phyloP scores from a whole-genome alignment of 2,888 invertebrate species.

The Unio pictorum region DNA sequence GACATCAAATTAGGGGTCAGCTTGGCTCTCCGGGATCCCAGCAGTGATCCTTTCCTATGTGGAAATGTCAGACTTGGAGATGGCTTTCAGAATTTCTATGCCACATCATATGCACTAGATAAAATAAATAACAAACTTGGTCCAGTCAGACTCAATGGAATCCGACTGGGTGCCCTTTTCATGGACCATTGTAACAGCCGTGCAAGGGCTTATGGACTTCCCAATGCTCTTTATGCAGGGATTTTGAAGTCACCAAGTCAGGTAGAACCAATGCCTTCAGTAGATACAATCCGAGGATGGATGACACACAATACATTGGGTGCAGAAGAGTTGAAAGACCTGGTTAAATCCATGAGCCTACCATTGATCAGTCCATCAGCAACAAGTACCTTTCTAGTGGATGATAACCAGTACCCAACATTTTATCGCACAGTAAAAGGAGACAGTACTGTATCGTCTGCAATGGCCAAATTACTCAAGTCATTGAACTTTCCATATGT shows the following conservation, averaged over 20 bases:
- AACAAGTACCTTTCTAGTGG: conserved; percentile 41
- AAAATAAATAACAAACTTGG: conserved; percentile 45
- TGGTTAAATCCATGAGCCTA: conserved; percentile 71
- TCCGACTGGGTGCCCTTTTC: conserved; percentile 53
- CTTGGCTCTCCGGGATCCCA: conserved; percentile 49
- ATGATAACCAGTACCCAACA: conserved; percentile 46
- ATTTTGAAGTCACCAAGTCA: conserved; percentile 10
- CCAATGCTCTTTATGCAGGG: conserved; percentile 56
- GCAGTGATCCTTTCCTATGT: conserved; percentile 48
- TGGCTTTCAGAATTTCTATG: conserved; percentile 56
- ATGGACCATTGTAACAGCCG: conserved; percentile 60
- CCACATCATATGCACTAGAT: conserved; percentile 52
- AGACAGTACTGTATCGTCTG: conserved; percentile 54
- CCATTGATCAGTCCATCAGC: conserved; percentile 72
- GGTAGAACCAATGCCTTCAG: conserved; percentile 12
- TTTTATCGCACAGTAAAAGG: conserved; percentile 62
- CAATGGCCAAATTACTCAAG: conserved; percentile 57
- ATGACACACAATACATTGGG: conserved; percentile 53
- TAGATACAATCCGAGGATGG: conserved; percentile 50
- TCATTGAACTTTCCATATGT: conserved; percentile 56
- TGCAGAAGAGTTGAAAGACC: conserved; percentile 37
- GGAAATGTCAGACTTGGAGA: conserved; percentile 36
- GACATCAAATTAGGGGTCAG: conserved; percentile 57
- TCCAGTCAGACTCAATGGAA: conserved; percentile 45
- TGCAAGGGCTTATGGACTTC: conserved; percentile 45